A percentile compares a stretch with the other conserved stretches of the same genome.
Evolutionary conservation across 2,113 vertebrate species (phyloP).

Genomic region (chimpanzee (Pan troglodytes)): DNA sequence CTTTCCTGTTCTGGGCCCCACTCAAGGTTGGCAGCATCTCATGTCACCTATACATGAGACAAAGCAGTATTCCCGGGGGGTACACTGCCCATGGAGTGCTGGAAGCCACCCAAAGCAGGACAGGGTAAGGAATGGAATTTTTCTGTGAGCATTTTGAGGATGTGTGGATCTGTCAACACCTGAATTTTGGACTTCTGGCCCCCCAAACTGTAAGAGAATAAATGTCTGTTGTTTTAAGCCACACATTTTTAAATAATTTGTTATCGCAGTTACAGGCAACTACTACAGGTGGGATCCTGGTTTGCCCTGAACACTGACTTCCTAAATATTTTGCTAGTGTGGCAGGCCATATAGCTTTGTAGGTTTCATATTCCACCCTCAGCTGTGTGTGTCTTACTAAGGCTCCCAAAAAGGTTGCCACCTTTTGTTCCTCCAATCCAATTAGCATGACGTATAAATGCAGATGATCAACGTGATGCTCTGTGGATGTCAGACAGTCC

Average conservation of each 20-base stretch:
- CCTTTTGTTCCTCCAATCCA: background rate
- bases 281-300: background rate
- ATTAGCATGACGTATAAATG: background rate
- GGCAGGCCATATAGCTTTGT: background rate
- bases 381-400: background rate
- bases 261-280: background rate
- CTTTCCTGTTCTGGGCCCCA: background rate
- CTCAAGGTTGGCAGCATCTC: background rate
- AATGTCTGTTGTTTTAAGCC: background rate
- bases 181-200: background rate
- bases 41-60: too few species aligned
- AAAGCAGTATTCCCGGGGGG: background rate
- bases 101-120: background rate
- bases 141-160: background rate
- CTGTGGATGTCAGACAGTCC: background rate
- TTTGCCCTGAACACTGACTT: background rate
- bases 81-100: too few species aligned
- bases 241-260: background rate
- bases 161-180: too few species aligned
- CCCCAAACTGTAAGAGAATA: background rate
- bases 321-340: background rate
- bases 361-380: background rate
- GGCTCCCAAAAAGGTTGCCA: background rate
- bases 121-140: background rate
- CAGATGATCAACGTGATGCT: background rate